A percentile compares a stretch with the other conserved stretches of the same genome.
Evolutionary conservation across 2,113 vertebrate species (phyloP).

Genomic region (Microcebus tavaratra): DNA sequence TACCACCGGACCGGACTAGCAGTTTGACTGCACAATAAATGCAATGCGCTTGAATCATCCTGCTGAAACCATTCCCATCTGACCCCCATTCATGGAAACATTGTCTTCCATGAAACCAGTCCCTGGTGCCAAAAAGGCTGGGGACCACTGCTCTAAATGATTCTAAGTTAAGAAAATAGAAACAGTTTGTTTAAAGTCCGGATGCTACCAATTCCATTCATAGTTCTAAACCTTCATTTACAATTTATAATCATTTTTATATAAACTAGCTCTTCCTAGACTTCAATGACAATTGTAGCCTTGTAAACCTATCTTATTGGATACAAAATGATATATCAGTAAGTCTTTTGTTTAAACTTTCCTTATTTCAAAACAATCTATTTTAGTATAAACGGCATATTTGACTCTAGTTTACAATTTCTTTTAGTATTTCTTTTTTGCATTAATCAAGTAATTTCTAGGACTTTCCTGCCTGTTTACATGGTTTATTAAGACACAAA

Average conservation of each 20-base stretch:
- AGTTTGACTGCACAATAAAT: no score
- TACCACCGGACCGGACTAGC: no score
- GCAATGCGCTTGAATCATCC: no score
- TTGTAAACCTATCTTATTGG: neutral
- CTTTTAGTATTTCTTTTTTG: neutral
- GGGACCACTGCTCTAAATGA: no score
- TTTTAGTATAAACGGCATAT: neutral
- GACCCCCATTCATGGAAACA: no score
- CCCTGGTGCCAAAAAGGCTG: no score
- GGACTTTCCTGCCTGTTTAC: accelerated
- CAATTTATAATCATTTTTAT: neutral
- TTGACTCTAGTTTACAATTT: neutral
- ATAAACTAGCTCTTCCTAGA: neutral
- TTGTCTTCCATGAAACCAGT: no score
- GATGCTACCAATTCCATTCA: neutral
- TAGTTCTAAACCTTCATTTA: neutral
- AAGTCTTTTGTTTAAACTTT: neutral
- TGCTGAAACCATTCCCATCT: no score
- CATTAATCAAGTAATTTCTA: neutral
- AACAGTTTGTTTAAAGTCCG: neutral
- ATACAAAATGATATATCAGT: neutral
- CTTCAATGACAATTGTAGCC: neutral
- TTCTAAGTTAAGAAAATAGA: neutral
- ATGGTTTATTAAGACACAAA: neutral
- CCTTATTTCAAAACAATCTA: neutral